Evolutionary conservation across 2,888 invertebrate species (phyloP), one percentile per base, ranked within the genome.

Genomic region (Tanytarsus gracilentus): DNA sequence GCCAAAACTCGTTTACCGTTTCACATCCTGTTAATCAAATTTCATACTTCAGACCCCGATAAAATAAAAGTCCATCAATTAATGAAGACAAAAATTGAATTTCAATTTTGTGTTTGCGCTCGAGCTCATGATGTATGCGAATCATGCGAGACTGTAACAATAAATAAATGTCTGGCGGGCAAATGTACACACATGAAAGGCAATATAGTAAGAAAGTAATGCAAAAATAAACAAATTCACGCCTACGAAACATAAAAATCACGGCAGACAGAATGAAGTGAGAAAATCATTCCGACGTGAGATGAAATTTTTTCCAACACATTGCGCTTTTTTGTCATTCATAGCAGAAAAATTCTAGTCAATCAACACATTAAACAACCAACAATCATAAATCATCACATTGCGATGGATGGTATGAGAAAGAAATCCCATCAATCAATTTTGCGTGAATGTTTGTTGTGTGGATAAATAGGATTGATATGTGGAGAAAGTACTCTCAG

Each of bases 351-450:
- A 25, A 29, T 58, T 44, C 44, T 48, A 58, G 58, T 58, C 58
- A 58, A 58, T 58, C 58, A 58, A 58, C 58, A 48, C 58, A 58
- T 58, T 58, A 58, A 58, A 30, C 39, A n/a, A 55, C 21, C 55
- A 40, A 55, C 39, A 55, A 55, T 55, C 25, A 55, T 58, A 58
- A 58, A 58, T 58, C 58, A 58, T 56, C 56, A 25, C 39, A 40
- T 44, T 44, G 44, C 33, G 33, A 33, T 33, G 33, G 33, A 2
- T 33, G 33, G 33, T 3, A 11, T 3, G n/a, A 11, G 33, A 26
- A n/a, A 33, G 21, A 30, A 58, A 48, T 27, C 21, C 58, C 44
- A 58, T 58, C 58, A 58, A 58, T 58, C 58, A 58, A 58, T 58
- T 53, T n/a, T n/a, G n/a, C 16, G n/a, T 36, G 14, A 36, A 16